Conservation (phyloP, 2,888 invertebrate species). For the Gastrophysa polygoni region DNA sequence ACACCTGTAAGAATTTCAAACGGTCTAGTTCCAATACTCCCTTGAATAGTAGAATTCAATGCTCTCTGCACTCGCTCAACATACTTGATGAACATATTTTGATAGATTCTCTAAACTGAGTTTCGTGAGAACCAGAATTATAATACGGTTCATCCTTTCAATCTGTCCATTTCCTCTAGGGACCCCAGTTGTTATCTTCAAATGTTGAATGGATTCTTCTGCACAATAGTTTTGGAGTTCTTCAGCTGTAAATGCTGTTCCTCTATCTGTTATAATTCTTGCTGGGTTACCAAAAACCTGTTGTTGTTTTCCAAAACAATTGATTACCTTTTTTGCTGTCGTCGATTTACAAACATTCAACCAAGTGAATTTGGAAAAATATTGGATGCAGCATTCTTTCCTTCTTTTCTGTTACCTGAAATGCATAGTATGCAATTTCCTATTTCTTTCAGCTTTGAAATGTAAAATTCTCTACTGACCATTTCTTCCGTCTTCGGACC, state of each 20-base stretch:
- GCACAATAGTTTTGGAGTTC: constrained; percentile 50
- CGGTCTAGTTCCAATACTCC: constrained; percentile 14
- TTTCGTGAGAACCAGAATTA: too few species aligned
- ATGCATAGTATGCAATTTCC: constrained; percentile 37
- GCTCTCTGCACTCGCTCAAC: background rate
- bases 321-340: constrained; percentile 38
- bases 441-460: constrained; percentile 32
- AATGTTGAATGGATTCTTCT: constrained; percentile 47
- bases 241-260: constrained; percentile 50
- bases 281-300: constrained; percentile 51
- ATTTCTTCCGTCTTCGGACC: constrained; percentile 13
- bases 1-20: constrained; percentile 42
- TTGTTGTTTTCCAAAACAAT: constrained; percentile 39
- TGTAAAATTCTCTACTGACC: constrained; percentile 33
- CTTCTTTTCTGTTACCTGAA: constrained; percentile 36
- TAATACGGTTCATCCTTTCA: too few species aligned
- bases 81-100: too few species aligned
- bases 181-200: constrained; percentile 42
- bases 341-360: constrained; percentile 46
- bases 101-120: too few species aligned
- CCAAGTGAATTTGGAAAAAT: constrained; percentile 48
- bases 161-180: too few species aligned
- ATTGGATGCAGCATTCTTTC: constrained; percentile 37
- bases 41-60: background rate
- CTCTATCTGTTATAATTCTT: constrained; percentile 49